Conservation (phyloP, 1,140 invertebrate species). For the Manduca sexta region DNA sequence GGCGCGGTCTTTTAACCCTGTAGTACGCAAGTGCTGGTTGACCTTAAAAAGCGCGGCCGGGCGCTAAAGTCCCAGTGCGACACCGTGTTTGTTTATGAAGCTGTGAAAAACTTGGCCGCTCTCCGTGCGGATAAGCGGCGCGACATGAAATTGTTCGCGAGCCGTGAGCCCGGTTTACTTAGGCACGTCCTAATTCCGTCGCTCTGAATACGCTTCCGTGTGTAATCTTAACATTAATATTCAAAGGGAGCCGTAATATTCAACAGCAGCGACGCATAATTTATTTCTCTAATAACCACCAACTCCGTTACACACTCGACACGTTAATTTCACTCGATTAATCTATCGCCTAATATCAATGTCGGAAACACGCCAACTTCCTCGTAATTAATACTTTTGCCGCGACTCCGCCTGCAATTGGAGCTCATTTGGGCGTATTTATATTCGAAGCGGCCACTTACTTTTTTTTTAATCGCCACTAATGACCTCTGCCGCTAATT, state of each 20-base stretch:
- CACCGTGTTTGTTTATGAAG: constrained; percentile 30
- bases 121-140: no score
- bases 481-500: constrained; percentile 61
- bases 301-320: constrained; percentile 6
- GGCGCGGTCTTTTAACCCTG: constrained; percentile 55
- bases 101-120: constrained; percentile 8
- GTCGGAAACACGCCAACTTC: no score
- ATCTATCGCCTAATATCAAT: no score
- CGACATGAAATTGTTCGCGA: not conserved
- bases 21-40: constrained; percentile 53
- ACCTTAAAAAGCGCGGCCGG: constrained; percentile 47
- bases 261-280: constrained; percentile 4
- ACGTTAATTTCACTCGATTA: not conserved
- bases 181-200: constrained; percentile 4
- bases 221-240: constrained; percentile 17
- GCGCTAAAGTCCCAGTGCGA: constrained; percentile 19
- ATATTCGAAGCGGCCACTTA: constrained; percentile 37
- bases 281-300: constrained; percentile 8
- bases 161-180: constrained; percentile 12
- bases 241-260: constrained; percentile 5
- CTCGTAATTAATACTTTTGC: not conserved
- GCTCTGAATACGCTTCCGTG: not conserved
- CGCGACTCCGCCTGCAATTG: not conserved
- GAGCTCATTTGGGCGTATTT: constrained; percentile 30
- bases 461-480: constrained; percentile 57